Evolutionary conservation across 2,113 vertebrate species (phyloP).

Genomic region (Dissostichus mawsoni): DNA sequence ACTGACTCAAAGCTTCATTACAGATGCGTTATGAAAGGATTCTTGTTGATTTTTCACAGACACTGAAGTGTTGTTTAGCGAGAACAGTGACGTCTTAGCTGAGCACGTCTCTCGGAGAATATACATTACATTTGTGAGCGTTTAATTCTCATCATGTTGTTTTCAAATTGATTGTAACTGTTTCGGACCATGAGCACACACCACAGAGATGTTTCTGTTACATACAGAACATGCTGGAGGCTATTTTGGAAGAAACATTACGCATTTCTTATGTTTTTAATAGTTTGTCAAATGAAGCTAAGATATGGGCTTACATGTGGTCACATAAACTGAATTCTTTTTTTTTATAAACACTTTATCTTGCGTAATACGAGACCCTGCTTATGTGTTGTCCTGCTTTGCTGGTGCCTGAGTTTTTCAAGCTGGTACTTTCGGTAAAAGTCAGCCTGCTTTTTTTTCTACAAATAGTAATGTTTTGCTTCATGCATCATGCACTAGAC

Average conservation of each 20-base stretch:
- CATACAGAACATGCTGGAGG: neutral
- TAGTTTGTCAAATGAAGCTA: neutral
- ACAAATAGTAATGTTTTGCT: conserved; percentile 33
- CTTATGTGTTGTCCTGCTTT: conserved; percentile 23
- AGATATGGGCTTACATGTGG: neutral
- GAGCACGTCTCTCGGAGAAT: no score
- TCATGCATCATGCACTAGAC: conserved; percentile 8
- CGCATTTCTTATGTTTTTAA: neutral
- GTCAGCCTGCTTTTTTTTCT: conserved; percentile 46
- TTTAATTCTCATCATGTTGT: neutral
- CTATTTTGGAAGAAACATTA: neutral
- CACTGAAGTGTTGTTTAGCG: no score
- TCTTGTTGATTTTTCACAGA: neutral
- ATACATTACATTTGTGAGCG: neutral
- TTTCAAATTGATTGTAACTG: neutral
- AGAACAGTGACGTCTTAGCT: neutral
- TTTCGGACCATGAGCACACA: neutral
- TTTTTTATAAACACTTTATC: neutral
- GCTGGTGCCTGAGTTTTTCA: conserved; percentile 71
- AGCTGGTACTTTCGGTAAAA: conserved; percentile 35
- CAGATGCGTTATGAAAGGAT: neutral
- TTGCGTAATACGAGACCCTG: no score
- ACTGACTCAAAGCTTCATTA: neutral
- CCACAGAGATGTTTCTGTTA: conserved; percentile 1
- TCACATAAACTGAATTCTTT: neutral